A percentile compares a stretch with the other conserved stretches of the same genome.
Evolutionary conservation across 2,113 vertebrate species (phyloP).

Genomic region (Corvus hawaiiensis): DNA sequence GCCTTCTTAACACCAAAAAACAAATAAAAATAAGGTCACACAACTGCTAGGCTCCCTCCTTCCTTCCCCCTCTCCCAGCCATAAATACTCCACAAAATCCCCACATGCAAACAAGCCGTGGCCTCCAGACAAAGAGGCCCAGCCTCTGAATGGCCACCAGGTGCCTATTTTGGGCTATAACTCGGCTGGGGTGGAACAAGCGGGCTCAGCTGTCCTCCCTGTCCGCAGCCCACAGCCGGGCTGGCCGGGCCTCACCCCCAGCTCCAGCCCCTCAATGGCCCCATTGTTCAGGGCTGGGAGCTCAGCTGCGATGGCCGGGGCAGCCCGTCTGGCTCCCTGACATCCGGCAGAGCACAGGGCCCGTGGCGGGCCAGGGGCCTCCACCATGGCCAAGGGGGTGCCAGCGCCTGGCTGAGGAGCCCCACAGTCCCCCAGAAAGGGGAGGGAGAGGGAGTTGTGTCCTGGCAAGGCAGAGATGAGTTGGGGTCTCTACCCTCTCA

Average conservation of each 20-base stretch:
- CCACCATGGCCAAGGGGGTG: fast-evolving
- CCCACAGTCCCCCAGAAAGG: not conserved
- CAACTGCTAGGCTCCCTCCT: not conserved
- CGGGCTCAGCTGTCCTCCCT: constrained; percentile 53
- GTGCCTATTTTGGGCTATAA: constrained; percentile 67
- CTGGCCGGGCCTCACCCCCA: not conserved
- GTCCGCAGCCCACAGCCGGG: constrained; percentile 34
- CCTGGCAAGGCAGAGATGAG: fast-evolving
- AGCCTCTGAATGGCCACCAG: not conserved
- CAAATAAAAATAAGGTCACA: not conserved
- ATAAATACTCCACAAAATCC: constrained; percentile 34
- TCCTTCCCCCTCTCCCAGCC: not conserved
- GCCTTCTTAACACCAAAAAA: not conserved
- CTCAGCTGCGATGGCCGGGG: not conserved
- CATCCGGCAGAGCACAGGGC: not conserved
- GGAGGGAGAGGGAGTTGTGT: not conserved
- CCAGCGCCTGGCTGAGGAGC: not conserved
- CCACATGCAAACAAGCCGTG: not conserved
- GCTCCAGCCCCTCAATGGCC: constrained; percentile 61
- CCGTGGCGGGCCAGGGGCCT: not conserved
- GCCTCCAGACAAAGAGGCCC: not conserved
- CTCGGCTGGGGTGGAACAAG: constrained; percentile 37
- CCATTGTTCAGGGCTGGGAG: constrained; percentile 59
- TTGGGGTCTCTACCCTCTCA: not conserved
- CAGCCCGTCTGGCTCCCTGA: constrained; percentile 35